phyloP scores from a whole-genome alignment of 2,113 vertebrate species.

The Jaculus jaculus region DNA sequence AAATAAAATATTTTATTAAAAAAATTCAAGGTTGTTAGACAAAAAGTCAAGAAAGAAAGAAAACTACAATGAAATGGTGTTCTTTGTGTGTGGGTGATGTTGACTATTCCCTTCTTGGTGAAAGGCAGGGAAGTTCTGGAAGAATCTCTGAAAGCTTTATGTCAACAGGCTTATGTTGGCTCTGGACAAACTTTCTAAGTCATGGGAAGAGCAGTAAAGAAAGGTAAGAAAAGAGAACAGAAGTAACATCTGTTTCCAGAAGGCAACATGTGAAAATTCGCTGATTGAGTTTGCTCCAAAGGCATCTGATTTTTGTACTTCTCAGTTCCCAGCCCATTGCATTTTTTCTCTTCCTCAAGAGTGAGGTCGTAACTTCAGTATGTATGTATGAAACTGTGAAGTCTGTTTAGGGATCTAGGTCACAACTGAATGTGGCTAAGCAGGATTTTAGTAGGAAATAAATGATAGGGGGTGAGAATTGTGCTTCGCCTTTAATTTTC shows the following conservation, averaged over 20 bases:
- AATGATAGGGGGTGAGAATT: not conserved
- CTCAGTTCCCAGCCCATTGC: not conserved
- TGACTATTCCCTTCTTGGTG: not conserved
- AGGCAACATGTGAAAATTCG: not conserved
- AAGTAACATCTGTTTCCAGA: not conserved
- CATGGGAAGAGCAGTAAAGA: not conserved
- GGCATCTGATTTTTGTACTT: not conserved
- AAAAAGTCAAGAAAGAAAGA: not conserved
- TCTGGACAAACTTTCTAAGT: not conserved
- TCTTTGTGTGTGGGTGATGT: not conserved
- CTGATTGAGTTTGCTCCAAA: not conserved
- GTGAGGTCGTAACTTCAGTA: not conserved
- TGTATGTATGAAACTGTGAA: not conserved
- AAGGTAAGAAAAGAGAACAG: not conserved
- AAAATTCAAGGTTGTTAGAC: too few relatives aligned
- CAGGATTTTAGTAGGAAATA: conserved; percentile 23
- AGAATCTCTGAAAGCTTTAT: not conserved
- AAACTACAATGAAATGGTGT: not conserved
- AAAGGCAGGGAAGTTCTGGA: not conserved
- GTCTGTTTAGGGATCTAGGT: not conserved
- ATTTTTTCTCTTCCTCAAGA: not conserved
- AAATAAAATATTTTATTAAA: too few relatives aligned
- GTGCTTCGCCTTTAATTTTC: not conserved
- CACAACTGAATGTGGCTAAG: not conserved
- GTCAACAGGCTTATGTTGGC: not conserved